Conservation (phyloP, 2,797 vertebrate genomes). For the Pteronotus mesoamericanus region DNA sequence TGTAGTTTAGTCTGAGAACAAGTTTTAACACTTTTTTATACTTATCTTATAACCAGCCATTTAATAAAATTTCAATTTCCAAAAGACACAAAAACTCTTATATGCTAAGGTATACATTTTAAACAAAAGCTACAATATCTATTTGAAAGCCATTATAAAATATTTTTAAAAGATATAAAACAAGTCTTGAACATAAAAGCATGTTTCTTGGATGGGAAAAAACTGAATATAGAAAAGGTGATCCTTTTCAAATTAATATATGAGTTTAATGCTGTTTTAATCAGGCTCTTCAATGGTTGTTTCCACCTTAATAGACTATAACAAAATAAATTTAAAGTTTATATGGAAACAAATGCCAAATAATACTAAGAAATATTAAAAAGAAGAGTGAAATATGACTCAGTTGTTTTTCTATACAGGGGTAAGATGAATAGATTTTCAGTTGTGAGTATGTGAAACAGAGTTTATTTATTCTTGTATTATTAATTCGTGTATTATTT, state of each 20-base stretch:
- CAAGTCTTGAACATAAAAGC: background rate
- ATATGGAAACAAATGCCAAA: background rate
- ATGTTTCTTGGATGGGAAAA: background rate
- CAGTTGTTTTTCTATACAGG: background rate
- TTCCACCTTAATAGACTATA: background rate
- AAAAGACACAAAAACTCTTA: background rate
- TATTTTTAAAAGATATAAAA: background rate
- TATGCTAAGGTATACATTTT: background rate
- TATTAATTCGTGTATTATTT: background rate
- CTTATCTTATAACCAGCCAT: background rate
- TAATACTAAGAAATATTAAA: background rate
- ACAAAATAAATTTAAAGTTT: constrained; percentile 14
- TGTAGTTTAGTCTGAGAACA: background rate
- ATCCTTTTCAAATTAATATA: background rate
- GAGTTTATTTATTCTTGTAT: background rate
- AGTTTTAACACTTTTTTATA: background rate
- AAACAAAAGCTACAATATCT: background rate
- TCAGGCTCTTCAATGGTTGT: background rate
- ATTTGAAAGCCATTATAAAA: background rate
- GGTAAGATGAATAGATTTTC: background rate
- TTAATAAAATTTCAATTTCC: background rate
- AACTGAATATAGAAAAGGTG: background rate
- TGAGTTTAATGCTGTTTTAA: background rate
- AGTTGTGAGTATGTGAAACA: background rate
- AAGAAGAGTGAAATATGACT: background rate